Percentiles rank a stretch among this genome's conserved stretches.
Evolutionary conservation across 2,797 vertebrate species (phyloP).

Genomic region (Rhabdophis nuchalis): DNA sequence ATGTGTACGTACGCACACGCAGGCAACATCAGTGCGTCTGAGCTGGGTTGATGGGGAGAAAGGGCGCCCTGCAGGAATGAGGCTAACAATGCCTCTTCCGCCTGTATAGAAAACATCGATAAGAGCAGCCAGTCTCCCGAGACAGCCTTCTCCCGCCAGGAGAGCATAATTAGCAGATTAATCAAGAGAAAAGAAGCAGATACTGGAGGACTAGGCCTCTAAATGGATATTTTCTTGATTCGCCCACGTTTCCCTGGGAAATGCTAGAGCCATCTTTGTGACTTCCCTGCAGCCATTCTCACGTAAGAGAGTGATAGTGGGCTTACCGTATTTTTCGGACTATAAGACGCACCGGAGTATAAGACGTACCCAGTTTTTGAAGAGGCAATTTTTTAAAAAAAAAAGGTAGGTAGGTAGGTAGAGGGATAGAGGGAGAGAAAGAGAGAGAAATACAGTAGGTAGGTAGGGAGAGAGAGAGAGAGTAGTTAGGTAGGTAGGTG

Average conservation of each 20-base stretch:
- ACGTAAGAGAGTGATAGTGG: background rate
- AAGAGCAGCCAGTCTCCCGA: constrained; percentile 36
- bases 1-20: background rate
- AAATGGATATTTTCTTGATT: background rate
- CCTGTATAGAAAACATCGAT: constrained; percentile 39
- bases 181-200: constrained; percentile 47
- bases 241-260: background rate
- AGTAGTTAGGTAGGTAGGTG: no score
- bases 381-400: no score
- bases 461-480: no score
- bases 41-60: background rate
- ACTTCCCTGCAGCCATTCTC: background rate
- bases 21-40: background rate
- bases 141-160: background rate
- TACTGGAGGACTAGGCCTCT: background rate
- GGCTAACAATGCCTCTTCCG: background rate
- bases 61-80: background rate
- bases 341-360: no score
- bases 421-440: no score
- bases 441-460: no score
- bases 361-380: no score
- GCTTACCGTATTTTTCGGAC: no score
- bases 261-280: background rate
- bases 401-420: no score
- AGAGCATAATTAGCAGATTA: constrained; percentile 64